Conservation (phyloP, 1,140 invertebrate species). For the Tetramorium parvispinum region DNA sequence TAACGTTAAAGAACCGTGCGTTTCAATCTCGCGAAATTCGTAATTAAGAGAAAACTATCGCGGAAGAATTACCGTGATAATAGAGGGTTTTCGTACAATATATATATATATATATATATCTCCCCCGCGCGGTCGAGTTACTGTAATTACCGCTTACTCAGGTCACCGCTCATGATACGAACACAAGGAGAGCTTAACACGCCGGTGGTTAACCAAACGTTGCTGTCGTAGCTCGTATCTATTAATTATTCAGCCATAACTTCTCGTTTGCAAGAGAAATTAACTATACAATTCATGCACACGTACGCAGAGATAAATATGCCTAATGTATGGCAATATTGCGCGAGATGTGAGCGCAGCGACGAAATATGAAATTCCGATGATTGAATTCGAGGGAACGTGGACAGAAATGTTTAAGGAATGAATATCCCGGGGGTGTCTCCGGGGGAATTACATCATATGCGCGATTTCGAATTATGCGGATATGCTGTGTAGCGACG, state of each 20-base stretch:
- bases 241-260: slow-evolving; percentile 54
- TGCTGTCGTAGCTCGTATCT: slow-evolving; percentile 33
- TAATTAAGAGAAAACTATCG: slow-evolving; percentile 18
- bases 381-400: slow-evolving; percentile 32
- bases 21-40: slow-evolving; percentile 1
- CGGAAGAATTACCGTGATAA: background rate
- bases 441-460: slow-evolving; percentile 47
- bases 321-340: background rate
- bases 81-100: slow-evolving; percentile 21
- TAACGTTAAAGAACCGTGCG: background rate
- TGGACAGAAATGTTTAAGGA: slow-evolving; percentile 41
- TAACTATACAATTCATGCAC: slow-evolving; percentile 8
- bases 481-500: slow-evolving; percentile 4
- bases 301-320: slow-evolving; percentile 10
- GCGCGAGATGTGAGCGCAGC: background rate
- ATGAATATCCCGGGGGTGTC: slow-evolving; percentile 29
- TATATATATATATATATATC: background rate
- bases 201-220: slow-evolving; percentile 43
- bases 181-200: slow-evolving; percentile 22
- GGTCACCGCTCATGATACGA: slow-evolving; percentile 35
- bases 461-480: slow-evolving; percentile 47
- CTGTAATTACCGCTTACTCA: slow-evolving; percentile 44
- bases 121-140: background rate
- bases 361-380: slow-evolving; percentile 26
- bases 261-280: slow-evolving; percentile 37